Conservation (phyloP, 2,888 invertebrate species). For the Ctenicera cuprea region DNA sequence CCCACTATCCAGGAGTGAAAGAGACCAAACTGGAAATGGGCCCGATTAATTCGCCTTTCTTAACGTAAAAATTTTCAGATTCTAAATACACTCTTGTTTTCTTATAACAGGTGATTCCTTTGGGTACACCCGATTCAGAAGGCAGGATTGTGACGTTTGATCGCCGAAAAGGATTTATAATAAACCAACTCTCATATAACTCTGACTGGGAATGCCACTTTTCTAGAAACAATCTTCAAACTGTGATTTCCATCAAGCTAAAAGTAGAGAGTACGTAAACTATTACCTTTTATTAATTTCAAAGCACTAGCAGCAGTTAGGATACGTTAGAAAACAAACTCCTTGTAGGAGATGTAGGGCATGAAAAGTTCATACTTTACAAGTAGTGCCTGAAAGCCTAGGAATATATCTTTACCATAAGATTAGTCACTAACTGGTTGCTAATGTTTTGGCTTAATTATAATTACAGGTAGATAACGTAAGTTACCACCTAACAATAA, state of each 20-base stretch:
- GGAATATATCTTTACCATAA: background rate
- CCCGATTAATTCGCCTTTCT: no score
- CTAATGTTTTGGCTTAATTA: constrained; percentile 45
- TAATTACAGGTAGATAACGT: constrained; percentile 64
- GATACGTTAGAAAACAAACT: background rate
- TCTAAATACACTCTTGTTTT: no score
- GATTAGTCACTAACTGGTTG: constrained; percentile 27
- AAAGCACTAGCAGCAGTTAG: constrained; percentile 31
- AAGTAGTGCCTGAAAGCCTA: no score
- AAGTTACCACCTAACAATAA: constrained; percentile 72
- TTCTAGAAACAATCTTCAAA: background rate
- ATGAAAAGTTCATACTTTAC: no score
- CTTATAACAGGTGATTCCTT: no score
- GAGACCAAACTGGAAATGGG: no score
- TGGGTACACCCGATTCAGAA: constrained; percentile 44
- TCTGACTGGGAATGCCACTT: constrained; percentile 39
- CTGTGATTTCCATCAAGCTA: constrained; percentile 22
- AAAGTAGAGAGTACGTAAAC: constrained; percentile 50
- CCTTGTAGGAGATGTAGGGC: no score
- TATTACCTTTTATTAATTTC: constrained; percentile 18
- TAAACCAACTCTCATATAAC: constrained; percentile 50
- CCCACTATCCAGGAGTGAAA: no score
- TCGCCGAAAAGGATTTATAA: constrained; percentile 57
- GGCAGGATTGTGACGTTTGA: constrained; percentile 56
- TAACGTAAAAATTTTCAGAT: no score